Percentiles rank a stretch among this genome's conserved stretches.
phyloP scores from a whole-genome alignment of 1,140 invertebrate genomes.

The Ceratitis capitata region DNA sequence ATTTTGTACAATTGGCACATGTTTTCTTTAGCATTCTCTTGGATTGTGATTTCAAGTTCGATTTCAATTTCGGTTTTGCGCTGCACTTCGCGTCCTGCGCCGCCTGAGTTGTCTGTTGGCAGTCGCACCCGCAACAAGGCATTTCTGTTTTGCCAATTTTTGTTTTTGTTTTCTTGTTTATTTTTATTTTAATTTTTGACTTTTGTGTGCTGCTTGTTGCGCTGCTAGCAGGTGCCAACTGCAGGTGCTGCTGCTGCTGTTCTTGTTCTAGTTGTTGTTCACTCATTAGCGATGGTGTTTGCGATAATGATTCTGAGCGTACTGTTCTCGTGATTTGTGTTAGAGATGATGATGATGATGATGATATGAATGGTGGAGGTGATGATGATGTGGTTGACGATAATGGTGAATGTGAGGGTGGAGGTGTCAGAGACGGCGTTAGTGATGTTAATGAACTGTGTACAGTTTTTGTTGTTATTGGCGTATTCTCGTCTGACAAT shows the following conservation, averaged over 20 bases:
- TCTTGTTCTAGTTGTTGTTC: background rate
- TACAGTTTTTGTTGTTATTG: slow-evolving; percentile 8
- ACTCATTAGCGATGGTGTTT: background rate
- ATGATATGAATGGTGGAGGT: background rate
- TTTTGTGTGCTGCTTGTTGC: background rate
- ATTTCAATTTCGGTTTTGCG: background rate
- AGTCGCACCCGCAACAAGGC: background rate
- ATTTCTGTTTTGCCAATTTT: background rate
- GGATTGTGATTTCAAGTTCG: background rate
- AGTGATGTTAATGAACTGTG: too few relatives aligned
- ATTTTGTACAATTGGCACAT: slow-evolving; percentile 35
- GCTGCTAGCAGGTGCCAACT: background rate
- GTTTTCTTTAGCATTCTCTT: background rate
- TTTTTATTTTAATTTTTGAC: background rate
- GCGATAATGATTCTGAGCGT: background rate
- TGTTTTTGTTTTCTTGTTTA: background rate
- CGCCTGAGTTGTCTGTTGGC: background rate
- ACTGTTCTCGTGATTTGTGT: background rate
- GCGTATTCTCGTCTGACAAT: background rate
- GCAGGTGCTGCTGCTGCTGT: too few relatives aligned
- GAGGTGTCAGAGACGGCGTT: background rate
- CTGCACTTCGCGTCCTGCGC: background rate
- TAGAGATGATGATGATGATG: background rate
- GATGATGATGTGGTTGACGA: slow-evolving; percentile 2
- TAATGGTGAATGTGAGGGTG: slow-evolving; percentile 38